A percentile compares a stretch with the other conserved stretches of the same genome.
These are phyloP conservation scores for Menura novaehollandiae DNA, from an alignment of 2,113 vertebrate genomes.

Conservation along the genomic window DNA sequence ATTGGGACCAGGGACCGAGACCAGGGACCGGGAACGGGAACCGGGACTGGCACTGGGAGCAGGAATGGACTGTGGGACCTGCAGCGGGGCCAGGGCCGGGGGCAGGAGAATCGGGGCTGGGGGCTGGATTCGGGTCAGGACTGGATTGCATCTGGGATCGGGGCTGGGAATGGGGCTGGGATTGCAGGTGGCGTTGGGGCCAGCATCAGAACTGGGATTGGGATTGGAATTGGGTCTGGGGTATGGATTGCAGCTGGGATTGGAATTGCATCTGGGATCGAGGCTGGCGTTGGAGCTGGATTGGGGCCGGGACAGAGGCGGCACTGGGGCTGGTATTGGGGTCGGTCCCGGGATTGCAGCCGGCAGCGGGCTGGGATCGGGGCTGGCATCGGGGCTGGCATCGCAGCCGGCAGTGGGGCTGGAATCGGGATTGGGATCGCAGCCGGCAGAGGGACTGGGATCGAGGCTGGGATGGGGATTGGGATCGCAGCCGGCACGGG, in stretches of 20 bases:
- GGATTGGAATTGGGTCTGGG: background rate
- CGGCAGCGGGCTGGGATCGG: rapidly evolving
- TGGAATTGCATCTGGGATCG: background rate
- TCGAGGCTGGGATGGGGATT: background rate
- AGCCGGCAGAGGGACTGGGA: background rate
- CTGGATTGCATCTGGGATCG: background rate
- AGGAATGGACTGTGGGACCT: background rate
- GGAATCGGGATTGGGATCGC: background rate
- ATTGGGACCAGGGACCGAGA: no score
- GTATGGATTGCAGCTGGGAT: background rate
- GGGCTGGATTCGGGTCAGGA: background rate
- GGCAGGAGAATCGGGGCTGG: background rate
- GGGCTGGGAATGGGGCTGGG: background rate
- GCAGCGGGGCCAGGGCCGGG: background rate
- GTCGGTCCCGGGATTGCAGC: background rate
- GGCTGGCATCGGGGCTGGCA: background rate
- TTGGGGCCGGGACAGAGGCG: background rate
- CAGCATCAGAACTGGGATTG: background rate
- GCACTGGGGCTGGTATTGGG: background rate
- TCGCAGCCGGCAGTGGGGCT: no score
- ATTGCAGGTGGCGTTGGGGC: background rate
- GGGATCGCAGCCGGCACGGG: rapidly evolving
- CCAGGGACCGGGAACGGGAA: background rate
- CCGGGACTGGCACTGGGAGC: background rate
- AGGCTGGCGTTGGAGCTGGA: background rate